A percentile compares a stretch with the other conserved stretches of the same genome.
Conservation (phyloP, 2,797 vertebrate species). For the Steatocranus sp. region DNA sequence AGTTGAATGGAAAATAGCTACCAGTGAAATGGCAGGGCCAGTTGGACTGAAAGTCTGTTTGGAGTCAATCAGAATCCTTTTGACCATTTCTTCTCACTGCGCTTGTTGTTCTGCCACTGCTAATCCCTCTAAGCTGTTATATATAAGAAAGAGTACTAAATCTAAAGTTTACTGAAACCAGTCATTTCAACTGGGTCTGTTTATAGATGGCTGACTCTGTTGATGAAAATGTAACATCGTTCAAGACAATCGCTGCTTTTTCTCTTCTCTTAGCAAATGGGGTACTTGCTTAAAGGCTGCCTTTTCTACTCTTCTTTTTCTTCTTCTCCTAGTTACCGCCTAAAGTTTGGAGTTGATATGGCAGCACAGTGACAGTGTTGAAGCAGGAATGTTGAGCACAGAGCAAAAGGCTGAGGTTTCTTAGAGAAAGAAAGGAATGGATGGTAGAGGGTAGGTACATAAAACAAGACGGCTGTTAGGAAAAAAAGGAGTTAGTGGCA, state of each 20-base stretch:
- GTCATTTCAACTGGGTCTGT: not conserved
- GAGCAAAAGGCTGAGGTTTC: not conserved
- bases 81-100: not conserved
- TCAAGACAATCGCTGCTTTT: not conserved
- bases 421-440: not conserved
- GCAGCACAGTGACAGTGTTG: not conserved
- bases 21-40: constrained; percentile 1
- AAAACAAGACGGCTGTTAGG: not conserved
- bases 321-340: not conserved
- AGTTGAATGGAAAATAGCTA: constrained; percentile 37
- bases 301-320: not conserved
- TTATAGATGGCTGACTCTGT: not conserved
- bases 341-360: not conserved
- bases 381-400: not conserved
- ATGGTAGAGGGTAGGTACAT: not conserved
- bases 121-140: constrained; percentile 11
- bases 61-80: not conserved
- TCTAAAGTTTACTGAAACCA: not conserved
- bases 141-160: not conserved
- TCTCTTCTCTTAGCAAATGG: not conserved
- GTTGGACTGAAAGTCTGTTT: constrained; percentile 2
- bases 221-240: not conserved
- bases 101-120: constrained; percentile 16
- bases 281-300: not conserved
- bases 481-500: not conserved